Evolutionary conservation across 1,140 invertebrate genomes (phyloP), one percentile per base, ranked within the genome.

Genomic region (Camponotus floridanus): DNA sequence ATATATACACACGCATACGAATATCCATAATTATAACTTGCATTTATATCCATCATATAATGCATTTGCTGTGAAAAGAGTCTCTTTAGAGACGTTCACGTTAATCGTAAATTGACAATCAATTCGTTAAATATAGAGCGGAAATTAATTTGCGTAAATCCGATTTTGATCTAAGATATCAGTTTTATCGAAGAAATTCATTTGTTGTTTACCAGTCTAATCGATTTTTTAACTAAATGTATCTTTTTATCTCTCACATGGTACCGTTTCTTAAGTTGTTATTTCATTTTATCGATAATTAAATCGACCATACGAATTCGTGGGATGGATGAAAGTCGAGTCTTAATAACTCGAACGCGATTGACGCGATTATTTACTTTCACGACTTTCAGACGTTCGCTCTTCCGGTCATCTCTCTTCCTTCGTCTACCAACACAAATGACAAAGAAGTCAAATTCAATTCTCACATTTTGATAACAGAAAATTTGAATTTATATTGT

Each of bases 221-320:
- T 64, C 59, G 39, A 65, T 31, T 64, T 7, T 64, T 7, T n/a
- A 76, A 45, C 21, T 9, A 26, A 42, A 62, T 1, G 6, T 62
- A 62, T 48, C 15, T 64, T 39, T 78, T 78, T 65, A 65, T 78
- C 76, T 78, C 51, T 42, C 13, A 45, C n/a, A 18, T 7, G 33
- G 13, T 61, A 42, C 51, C 39, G 26, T 65, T 78, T n/a, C 39
- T 42, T 26, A 65, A 42, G 42, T 1, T 64, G 13, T 81, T 81
- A 71, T 57, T 78, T 78, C 18, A 11, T n/a, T 26, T 71, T 81
- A 81, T 71, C 65, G 36, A 7, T 81, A 81, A 81, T 81, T 48
- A 45, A 81, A 71, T 71, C 67, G 7, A 21, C n/a, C 26, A n/a
- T 33, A n/a, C 48, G 42, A 59, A 57, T 57, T 81, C 48, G 13